phyloP scores from a whole-genome alignment of 2,888 invertebrate genomes.

The Drosophila mayaguana region DNA sequence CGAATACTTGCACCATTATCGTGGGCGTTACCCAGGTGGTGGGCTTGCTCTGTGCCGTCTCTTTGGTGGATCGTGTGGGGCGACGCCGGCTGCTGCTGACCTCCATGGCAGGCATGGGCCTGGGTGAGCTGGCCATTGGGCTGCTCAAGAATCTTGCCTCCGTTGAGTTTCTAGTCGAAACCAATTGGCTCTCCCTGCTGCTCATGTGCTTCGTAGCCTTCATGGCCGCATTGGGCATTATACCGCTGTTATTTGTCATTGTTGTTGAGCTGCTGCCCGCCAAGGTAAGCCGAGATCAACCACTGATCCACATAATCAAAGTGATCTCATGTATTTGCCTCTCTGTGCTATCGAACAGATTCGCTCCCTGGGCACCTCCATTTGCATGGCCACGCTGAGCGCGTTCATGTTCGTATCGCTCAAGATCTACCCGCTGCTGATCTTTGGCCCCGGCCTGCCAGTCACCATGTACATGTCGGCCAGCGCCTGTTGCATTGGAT shows the following conservation, averaged over 20 bases:
- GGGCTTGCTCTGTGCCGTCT: constrained; percentile 68
- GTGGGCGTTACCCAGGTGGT: constrained; percentile 73
- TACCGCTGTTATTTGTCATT: constrained; percentile 74
- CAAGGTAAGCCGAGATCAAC: constrained; percentile 64
- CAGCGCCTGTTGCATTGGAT: constrained; percentile 66
- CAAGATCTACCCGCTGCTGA: constrained; percentile 79
- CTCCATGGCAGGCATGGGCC: constrained; percentile 70
- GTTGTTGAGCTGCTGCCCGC: constrained; percentile 78
- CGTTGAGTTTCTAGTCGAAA: constrained; percentile 46
- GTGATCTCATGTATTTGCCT: neutral
- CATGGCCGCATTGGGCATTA: constrained; percentile 73
- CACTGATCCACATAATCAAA: neutral
- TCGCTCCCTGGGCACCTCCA: constrained; percentile 74
- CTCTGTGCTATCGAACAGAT: constrained; percentile 59
- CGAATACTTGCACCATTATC: constrained; percentile 77
- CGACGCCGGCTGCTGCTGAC: constrained; percentile 70
- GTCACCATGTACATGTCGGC: constrained; percentile 78
- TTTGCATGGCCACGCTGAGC: constrained; percentile 75
- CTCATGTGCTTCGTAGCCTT: constrained; percentile 73
- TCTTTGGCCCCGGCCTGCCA: constrained; percentile 68
- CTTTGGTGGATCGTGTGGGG: constrained; percentile 74
- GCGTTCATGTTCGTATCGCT: constrained; percentile 70
- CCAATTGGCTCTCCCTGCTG: constrained; percentile 74
- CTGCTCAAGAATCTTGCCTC: constrained; percentile 59
- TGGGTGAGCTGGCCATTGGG: constrained; percentile 70